phyloP scores from a whole-genome alignment of 2,113 vertebrate genomes.

The Calidris pugnax region DNA sequence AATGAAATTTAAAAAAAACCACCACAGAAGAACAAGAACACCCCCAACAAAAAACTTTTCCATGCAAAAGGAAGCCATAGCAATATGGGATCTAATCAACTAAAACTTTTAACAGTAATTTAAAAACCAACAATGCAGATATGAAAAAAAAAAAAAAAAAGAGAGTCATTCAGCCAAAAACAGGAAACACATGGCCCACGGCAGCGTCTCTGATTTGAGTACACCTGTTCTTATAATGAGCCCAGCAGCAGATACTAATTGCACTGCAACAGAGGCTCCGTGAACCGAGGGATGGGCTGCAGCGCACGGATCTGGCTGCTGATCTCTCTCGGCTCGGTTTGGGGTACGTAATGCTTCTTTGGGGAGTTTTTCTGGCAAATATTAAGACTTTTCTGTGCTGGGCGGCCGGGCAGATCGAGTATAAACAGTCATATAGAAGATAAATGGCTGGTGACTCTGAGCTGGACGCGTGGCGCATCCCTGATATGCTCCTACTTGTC shows the following conservation, averaged over 20 bases:
- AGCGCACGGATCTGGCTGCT: neutral
- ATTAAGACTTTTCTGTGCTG: neutral
- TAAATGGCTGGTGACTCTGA: neutral
- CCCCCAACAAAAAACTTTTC: neutral
- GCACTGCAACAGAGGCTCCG: fast-evolving
- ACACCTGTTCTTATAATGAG: neutral
- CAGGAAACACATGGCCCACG: neutral
- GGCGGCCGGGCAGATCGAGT: fast-evolving
- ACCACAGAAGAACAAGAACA: neutral
- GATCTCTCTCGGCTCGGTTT: neutral
- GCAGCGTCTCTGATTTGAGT: neutral
- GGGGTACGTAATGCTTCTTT: neutral
- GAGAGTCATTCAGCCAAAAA: neutral
- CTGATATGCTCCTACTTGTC: neutral
- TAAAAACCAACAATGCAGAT: neutral
- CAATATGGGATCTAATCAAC: neutral
- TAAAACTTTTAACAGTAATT: neutral
- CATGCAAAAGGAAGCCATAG: neutral
- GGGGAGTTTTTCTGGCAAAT: neutral
- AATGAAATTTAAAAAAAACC: neutral
- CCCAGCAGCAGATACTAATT: fast-evolving
- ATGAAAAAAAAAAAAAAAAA: neutral
- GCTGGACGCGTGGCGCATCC: neutral
- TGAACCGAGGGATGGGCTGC: neutral
- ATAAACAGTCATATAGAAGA: neutral